A percentile compares a stretch with the other conserved stretches of the same genome.
These are phyloP conservation scores for Channa maculata DNA, from an alignment of 2,113 vertebrate species.

Conservation along the genomic window DNA sequence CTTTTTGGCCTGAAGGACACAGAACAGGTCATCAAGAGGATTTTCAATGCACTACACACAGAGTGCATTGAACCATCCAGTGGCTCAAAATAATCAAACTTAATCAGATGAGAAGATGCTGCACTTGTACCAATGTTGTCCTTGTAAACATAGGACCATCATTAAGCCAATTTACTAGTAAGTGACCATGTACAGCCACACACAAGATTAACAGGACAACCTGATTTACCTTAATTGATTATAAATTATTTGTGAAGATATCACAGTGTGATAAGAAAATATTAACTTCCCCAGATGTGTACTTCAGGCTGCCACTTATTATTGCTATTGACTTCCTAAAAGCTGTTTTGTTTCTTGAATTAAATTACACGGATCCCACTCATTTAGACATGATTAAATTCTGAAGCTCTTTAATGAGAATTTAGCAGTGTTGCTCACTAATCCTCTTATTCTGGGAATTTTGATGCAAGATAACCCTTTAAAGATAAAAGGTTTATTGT, in stretches of 20 bases:
- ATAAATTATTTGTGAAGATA: conserved; percentile 32
- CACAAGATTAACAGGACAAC: conserved; percentile 4
- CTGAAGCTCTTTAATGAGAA: conserved; percentile 7
- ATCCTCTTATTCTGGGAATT: neutral
- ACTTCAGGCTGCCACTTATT: conserved; percentile 38
- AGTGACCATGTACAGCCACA: neutral
- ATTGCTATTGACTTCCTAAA: conserved; percentile 19
- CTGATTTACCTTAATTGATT: conserved; percentile 24
- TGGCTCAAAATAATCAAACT: conserved; percentile 8
- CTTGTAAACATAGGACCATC: conserved; percentile 6
- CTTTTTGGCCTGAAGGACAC: conserved; percentile 88
- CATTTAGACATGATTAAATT: conserved; percentile 45
- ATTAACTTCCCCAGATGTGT: neutral
- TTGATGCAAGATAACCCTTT: conserved; percentile 27
- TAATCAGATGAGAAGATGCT: neutral
- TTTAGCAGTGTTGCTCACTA: conserved; percentile 29
- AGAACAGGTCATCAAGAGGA: conserved; percentile 12
- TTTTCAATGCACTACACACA: neutral
- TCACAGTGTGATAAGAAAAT: conserved; percentile 10
- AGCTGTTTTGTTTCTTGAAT: conserved; percentile 42
- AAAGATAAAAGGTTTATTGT: conserved; percentile 58
- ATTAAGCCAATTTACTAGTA: conserved; percentile 10
- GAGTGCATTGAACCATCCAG: no score
- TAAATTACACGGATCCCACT: conserved; percentile 29
- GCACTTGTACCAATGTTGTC: neutral